Base-by-base conservation (phyloP, 2,113 vertebrate genomes). In the Calcarius ornatus region DNA sequence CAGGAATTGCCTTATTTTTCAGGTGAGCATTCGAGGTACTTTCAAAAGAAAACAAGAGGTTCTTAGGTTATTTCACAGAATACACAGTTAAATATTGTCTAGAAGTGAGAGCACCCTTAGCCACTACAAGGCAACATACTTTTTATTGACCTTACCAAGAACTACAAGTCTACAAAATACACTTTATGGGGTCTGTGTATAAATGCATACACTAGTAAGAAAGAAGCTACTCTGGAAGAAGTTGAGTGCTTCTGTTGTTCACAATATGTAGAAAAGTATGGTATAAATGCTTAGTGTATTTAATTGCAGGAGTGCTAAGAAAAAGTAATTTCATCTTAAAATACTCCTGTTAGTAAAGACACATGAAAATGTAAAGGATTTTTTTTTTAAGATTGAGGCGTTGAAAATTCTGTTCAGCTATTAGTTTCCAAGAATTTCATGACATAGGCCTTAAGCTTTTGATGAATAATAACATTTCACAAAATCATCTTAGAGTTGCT, bases 1-100 rank as follows among this genome's bases (percentile, higher is more conserved):
- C 51, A 98, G 94, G 87, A 99, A 99, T 94, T 99, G 98, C 80
- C 95, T 99, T 23, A 98, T 99, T 92, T 99, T 99, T 95, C 99
- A 99, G 98, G 99, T 99, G 97, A 98, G 96, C 63, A n/a, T 83
- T 77, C 71, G 15, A 69, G 20, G 33, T 79, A 37, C 28, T 71
- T 80, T 1, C 1, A 48, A 71, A 86, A 70, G 38, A 78, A 78
- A 57, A 14, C 5, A 48, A 33, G 54, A 75, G 4, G 15, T 73
- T 22, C 22, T 30, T 35, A 40, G 28, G 45, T 83, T 50, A 19
- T 86, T 81, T 94, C 4, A 16, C 23, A 71, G 42, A 66, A 7
- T 42, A 45, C 10, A 24, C 12, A 30, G 48, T 56, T 57, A 59
- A 2, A 3, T 59, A 0, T 75, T 60, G 21, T 48, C 12, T 24